Evolutionary conservation across 1,140 invertebrate genomes (phyloP), one percentile per base, ranked within the genome.

Genomic region (Drosophila nasuta): DNA sequence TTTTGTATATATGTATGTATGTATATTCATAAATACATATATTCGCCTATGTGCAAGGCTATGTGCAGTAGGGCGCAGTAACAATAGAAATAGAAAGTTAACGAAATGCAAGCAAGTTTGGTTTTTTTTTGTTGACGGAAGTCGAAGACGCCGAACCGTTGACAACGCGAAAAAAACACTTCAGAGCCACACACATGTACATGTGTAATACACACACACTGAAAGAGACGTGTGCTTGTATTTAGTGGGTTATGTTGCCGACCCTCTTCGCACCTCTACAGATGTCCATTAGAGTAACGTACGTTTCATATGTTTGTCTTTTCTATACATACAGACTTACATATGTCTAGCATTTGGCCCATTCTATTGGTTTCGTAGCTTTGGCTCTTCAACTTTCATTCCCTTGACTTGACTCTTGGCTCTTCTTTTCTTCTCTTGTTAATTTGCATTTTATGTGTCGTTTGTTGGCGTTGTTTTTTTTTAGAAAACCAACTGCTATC

Each of bases 21-120:
- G 20, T 17, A 17, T 17, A 17, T 25, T 25, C 20, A 25, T 25
- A 25, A 25, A 25, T 25, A 25, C 20, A 25, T 25, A 25, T 25
- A 11, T 41, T 46, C 28, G 35, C 5, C 28, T 13, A 30, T 49
- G 1, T 66, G 67, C 74, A 75, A 75, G 81, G 77, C 58, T 59
- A 66, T 41, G 28, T 77, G 75, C 75, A 73, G 35, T 30, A 35
- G 43, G 6, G 46, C 46, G 15, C 64, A 74, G 52, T 75, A 82
- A 83, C 64, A 80, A 88, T 68, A 81, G 83, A 89, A 88, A 88
- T 81, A 88, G 83, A 88, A 88, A 87, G 83, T 80, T 87, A 62
- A 87, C 30, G 48, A 68, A 77, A 72, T 60, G 71, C 64, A 77
- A 35, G 46, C 57, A 57, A 25, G 35, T 38, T 38, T 58, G 25